phyloP scores from a whole-genome alignment of 2,888 invertebrate genomes.

The Hemistola chrysoprasaria region DNA sequence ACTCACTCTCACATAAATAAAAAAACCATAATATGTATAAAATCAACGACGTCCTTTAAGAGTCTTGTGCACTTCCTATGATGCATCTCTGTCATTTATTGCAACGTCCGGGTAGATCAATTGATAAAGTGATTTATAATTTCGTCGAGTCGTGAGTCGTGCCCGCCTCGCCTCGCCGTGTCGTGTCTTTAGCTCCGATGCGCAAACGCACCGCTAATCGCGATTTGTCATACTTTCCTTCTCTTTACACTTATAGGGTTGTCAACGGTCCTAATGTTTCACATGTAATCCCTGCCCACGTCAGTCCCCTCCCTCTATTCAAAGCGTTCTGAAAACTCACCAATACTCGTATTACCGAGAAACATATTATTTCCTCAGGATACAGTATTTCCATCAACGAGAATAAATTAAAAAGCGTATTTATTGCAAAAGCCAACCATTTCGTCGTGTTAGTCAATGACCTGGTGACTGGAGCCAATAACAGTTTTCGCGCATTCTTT shows the following conservation, averaged over 20 bases:
- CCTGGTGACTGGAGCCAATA: conserved; percentile 39
- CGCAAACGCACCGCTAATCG: conserved; percentile 44
- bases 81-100: conserved; percentile 22
- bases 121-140: conserved; percentile 46
- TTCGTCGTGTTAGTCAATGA: conserved; percentile 46
- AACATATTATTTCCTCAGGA: conserved; percentile 22
- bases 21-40: conserved; percentile 1
- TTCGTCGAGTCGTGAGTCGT: conserved; percentile 35
- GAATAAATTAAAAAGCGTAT: conserved; percentile 29
- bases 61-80: conserved; percentile 25
- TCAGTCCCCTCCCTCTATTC: conserved; percentile 23
- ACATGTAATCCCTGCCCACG: conserved; percentile 29
- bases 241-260: conserved; percentile 39
- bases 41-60: conserved; percentile 9
- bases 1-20: not conserved
- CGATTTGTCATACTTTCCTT: conserved; percentile 68
- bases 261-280: conserved; percentile 26
- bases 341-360: conserved; percentile 18
- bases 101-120: conserved; percentile 34
- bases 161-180: conserved; percentile 27
- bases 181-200: conserved; percentile 42
- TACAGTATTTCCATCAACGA: conserved; percentile 36
- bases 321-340: conserved; percentile 14
- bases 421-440: conserved; percentile 37
- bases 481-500: conserved; percentile 44